phyloP scores from a whole-genome alignment of 1,140 invertebrate species.

The Aphelinus atriplicis region DNA sequence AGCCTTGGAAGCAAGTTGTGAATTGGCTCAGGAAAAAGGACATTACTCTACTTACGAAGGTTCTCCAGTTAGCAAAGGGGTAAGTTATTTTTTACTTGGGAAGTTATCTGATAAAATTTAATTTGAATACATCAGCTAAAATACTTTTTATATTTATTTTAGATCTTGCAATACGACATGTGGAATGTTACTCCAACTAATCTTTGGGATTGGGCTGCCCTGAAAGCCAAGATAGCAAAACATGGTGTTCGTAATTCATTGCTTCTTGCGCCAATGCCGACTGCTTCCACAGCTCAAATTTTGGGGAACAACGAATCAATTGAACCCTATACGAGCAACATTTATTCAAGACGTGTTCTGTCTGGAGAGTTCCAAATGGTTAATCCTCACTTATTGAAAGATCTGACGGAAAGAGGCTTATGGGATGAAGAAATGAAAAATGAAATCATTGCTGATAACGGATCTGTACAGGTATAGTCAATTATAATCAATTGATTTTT shows the following conservation, averaged over 20 bases:
- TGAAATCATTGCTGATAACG: conserved; percentile 88
- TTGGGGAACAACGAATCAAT: conserved; percentile 99
- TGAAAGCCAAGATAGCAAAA: conserved; percentile 89
- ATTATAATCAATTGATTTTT: background rate
- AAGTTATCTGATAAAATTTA: background rate
- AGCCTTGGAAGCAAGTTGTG: conserved; percentile 96
- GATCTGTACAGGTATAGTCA: conserved; percentile 82
- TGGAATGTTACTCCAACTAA: conserved; percentile 91
- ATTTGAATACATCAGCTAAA: conserved; percentile 1
- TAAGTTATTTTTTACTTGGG: conserved; percentile 54
- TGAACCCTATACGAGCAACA: conserved; percentile 98
- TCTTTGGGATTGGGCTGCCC: conserved; percentile 88
- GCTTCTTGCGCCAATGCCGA: conserved; percentile 97
- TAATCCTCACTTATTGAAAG: conserved; percentile 94
- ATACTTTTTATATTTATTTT: conserved; percentile 25
- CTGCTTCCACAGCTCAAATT: conserved; percentile 98
- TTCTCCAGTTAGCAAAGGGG: conserved; percentile 92
- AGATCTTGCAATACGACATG: conserved; percentile 98
- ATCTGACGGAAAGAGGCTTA: conserved; percentile 88
- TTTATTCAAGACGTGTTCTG: conserved; percentile 92
- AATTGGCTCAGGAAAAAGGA: conserved; percentile 88
- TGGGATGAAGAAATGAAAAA: conserved; percentile 99
- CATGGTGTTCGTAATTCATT: conserved; percentile 95
- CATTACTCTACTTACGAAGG: conserved; percentile 93
- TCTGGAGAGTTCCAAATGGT: conserved; percentile 93